These are phyloP conservation scores for Camarhynchus parvulus DNA, from an alignment of 2,113 vertebrate genomes.

Conservation along the genomic window DNA sequence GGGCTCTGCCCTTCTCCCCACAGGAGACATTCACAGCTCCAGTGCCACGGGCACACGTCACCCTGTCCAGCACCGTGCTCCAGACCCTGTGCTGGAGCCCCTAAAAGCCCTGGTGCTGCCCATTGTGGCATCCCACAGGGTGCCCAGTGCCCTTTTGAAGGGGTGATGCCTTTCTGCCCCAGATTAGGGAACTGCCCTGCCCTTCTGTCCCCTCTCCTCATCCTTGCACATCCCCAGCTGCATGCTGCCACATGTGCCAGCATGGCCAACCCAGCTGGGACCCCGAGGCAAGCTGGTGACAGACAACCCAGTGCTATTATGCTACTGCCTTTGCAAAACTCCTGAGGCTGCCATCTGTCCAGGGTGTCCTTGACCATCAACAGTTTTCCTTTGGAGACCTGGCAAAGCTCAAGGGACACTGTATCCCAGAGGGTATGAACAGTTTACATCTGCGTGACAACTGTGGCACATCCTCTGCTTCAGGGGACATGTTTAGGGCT, in stretches of 20 bases:
- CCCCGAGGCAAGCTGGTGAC: background rate
- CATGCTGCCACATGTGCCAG: background rate
- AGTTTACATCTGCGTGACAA: background rate
- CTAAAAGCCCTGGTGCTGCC: background rate
- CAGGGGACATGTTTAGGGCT: background rate
- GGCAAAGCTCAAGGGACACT: background rate
- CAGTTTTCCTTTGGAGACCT: background rate
- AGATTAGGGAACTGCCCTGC: background rate
- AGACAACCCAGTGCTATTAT: background rate
- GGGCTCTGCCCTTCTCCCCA: background rate
- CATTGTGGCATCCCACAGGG: background rate
- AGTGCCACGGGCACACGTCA: background rate
- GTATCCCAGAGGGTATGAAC: background rate
- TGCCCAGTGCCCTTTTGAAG: background rate
- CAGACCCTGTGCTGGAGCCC: rapidly evolving
- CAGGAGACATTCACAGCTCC: background rate
- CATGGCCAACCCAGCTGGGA: background rate
- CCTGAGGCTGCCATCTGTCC: background rate
- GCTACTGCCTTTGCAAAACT: background rate
- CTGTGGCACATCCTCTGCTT: background rate
- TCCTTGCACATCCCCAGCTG: background rate
- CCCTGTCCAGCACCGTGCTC: background rate
- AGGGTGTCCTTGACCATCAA: background rate
- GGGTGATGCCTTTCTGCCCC: background rate
- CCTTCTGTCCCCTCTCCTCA: background rate